These are phyloP conservation scores for Hylaeus anthracinus DNA, from an alignment of 1,140 invertebrate genomes.

Conservation along the genomic window DNA sequence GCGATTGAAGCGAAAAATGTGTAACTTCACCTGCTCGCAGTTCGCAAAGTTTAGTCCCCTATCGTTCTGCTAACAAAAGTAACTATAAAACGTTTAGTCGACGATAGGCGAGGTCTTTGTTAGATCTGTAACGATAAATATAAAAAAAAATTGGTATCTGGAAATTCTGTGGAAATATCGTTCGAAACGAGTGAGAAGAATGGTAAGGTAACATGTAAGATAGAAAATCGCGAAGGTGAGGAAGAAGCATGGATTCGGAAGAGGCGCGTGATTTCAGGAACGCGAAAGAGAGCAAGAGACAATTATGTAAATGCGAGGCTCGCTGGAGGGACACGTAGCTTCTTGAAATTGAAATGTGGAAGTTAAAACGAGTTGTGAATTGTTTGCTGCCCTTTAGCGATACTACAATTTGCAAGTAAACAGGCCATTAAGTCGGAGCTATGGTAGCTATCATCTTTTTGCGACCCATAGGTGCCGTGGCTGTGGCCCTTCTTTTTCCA, in stretches of 20 bases:
- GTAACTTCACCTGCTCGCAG: no score
- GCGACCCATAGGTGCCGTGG: slow-evolving; percentile 24
- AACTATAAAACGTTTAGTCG: no score
- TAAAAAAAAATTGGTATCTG: no score
- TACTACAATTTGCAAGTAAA: slow-evolving; percentile 75
- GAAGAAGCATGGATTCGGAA: background rate
- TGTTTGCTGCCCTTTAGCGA: slow-evolving; percentile 75
- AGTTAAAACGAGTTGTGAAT: slow-evolving; percentile 75
- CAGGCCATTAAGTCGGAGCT: slow-evolving; percentile 68
- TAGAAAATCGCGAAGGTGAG: background rate
- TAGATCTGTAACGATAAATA: no score
- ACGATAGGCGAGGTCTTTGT: no score
- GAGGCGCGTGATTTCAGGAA: slow-evolving; percentile 8
- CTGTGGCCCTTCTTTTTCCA: background rate
- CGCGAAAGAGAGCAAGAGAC: slow-evolving; percentile 57
- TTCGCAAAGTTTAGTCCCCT: no score
- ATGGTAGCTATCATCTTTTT: slow-evolving; percentile 28
- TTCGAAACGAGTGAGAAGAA: background rate
- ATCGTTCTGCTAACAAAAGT: no score
- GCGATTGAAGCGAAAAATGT: no score
- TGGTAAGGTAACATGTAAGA: background rate
- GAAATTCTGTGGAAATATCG: no score
- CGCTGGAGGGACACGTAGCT: slow-evolving; percentile 33
- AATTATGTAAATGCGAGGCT: slow-evolving; percentile 69
- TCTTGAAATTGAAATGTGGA: slow-evolving; percentile 69